A percentile compares a stretch with the other conserved stretches of the same genome.
phyloP scores from a whole-genome alignment of 2,888 invertebrate species.

The Myathropa florea region DNA sequence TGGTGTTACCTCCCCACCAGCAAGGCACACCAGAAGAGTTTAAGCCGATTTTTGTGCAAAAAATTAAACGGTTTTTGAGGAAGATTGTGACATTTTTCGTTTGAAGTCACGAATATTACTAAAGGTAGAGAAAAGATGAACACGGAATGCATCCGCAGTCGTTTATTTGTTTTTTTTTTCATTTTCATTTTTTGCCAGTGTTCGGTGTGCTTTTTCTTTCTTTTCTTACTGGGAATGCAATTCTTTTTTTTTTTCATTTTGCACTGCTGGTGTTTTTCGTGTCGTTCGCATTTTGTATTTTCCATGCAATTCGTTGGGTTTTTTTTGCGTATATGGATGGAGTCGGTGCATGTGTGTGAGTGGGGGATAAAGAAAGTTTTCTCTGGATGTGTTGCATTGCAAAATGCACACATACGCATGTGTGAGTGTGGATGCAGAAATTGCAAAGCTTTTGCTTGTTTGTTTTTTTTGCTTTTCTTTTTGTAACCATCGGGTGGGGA shows the following conservation, averaged over 20 bases:
- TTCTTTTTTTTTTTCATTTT: constrained; percentile 38
- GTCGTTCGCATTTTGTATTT: constrained; percentile 50
- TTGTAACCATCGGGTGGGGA: neutral
- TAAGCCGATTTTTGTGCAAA: neutral
- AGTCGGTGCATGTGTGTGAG: constrained; percentile 5
- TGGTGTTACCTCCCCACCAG: neutral
- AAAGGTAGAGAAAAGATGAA: constrained; percentile 71
- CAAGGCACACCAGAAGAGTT: neutral
- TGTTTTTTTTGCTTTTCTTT: neutral
- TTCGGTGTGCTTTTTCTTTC: constrained; percentile 4
- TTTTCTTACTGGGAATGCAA: constrained; percentile 63
- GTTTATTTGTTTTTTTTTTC: constrained; percentile 38
- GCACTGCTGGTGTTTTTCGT: constrained; percentile 19
- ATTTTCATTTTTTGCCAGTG: neutral
- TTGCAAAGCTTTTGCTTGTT: constrained; percentile 12
- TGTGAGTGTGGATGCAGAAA: constrained; percentile 20
- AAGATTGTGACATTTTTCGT: constrained; percentile 55
- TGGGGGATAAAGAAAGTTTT: constrained; percentile 25
- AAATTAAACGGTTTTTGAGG: neutral
- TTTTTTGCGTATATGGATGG: constrained; percentile 13
- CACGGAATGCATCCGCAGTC: constrained; percentile 67
- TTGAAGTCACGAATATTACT: constrained; percentile 70
- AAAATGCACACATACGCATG: neutral
- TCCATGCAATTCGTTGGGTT: constrained; percentile 54
- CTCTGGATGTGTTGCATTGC: neutral